A percentile compares a stretch with the other conserved stretches of the same genome.
These are phyloP conservation scores for Julus scandinavius DNA, from an alignment of 2,888 invertebrate genomes.

Conservation along the genomic window DNA sequence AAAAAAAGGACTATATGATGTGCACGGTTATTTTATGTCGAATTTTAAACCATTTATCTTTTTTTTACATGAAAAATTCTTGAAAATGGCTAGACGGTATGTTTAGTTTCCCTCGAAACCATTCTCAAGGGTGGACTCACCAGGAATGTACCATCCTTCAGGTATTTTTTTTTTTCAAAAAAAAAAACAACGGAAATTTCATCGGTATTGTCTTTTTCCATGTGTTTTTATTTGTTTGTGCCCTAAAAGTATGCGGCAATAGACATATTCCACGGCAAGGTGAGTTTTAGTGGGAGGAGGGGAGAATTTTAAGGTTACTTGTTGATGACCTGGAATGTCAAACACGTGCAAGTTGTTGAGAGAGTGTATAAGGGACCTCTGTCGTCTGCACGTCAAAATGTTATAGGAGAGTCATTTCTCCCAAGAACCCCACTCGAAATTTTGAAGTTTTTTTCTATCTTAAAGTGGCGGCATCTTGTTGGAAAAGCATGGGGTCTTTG, in stretches of 20 bases:
- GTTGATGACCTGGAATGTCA: constrained; percentile 33
- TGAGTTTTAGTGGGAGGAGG: too few species aligned
- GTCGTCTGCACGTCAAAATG: constrained; percentile 13
- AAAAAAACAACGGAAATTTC: not conserved
- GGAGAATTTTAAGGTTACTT: not conserved
- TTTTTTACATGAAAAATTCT: too few species aligned
- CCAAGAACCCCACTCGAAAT: constrained; percentile 1
- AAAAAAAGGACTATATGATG: too few species aligned
- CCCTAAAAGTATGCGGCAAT: constrained; percentile 1
- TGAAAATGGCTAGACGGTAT: too few species aligned
- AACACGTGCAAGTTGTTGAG: constrained; percentile 23
- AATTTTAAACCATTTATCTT: too few species aligned
- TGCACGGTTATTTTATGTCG: too few species aligned
- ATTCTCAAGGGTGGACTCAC: not conserved
- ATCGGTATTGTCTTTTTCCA: not conserved
- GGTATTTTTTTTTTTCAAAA: too few species aligned
- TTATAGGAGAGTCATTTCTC: not conserved
- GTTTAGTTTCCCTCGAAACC: not conserved
- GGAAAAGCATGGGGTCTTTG: not conserved
- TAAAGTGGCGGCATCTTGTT: not conserved
- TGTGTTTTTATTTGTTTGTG: not conserved
- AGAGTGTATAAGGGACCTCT: constrained; percentile 26
- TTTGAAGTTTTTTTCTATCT: constrained; percentile 7
- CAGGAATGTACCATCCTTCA: constrained; percentile 14
- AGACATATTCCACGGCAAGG: not conserved